Conservation (phyloP, 2,888 invertebrate genomes). For the Drepana falcataria region DNA sequence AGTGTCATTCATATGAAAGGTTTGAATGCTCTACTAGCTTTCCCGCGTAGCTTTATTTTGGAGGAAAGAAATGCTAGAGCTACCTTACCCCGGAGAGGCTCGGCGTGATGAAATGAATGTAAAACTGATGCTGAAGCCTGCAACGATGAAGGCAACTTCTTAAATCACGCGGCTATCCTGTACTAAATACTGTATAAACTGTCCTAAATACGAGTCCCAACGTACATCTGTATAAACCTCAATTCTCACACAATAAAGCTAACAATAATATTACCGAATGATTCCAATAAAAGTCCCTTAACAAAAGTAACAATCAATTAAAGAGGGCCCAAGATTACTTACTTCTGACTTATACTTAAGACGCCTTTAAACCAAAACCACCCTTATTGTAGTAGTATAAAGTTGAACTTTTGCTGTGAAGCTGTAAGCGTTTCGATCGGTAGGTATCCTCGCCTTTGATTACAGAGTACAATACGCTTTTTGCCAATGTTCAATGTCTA, state of each 20-base stretch:
- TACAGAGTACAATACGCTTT: slow-evolving; percentile 9
- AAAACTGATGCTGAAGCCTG: too few relatives aligned
- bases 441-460: slow-evolving; percentile 6
- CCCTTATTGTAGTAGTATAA: neutral
- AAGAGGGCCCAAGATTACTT: slow-evolving; percentile 36
- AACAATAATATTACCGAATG: slow-evolving; percentile 16
- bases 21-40: too few relatives aligned
- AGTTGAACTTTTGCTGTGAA: slow-evolving; percentile 8
- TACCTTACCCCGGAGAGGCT: too few relatives aligned
- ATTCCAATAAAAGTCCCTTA: slow-evolving; percentile 37
- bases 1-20: too few relatives aligned
- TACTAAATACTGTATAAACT: too few relatives aligned
- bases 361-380: slow-evolving; percentile 7
- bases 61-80: too few relatives aligned
- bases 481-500: slow-evolving; percentile 1
- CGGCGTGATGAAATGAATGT: too few relatives aligned
- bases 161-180: too few relatives aligned
- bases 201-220: neutral
- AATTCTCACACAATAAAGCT: slow-evolving; percentile 17
- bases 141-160: too few relatives aligned
- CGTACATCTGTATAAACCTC: slow-evolving; percentile 6
- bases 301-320: slow-evolving; percentile 54
- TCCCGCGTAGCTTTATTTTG: too few relatives aligned
- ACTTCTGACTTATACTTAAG: slow-evolving; percentile 14
- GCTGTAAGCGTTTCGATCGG: too few relatives aligned